Evolutionary conservation across 2,888 invertebrate species (phyloP).

Genomic region (Branchellion lobata): DNA sequence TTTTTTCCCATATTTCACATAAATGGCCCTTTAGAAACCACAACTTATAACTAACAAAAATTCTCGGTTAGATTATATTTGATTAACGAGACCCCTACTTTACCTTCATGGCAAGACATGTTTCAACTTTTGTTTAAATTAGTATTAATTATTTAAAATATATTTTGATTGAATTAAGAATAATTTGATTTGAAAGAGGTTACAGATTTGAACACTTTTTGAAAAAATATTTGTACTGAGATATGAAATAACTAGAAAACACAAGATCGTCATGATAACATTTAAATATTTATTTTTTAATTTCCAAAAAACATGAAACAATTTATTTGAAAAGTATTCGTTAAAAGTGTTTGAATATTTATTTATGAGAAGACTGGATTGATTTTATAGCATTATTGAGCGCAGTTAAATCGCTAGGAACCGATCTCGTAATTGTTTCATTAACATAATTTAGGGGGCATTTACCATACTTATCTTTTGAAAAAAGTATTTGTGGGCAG

Average conservation of each 20-base stretch:
- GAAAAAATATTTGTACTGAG: background rate
- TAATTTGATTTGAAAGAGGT: background rate
- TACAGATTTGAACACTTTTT: background rate
- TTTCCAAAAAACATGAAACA: no score
- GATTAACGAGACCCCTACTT: no score
- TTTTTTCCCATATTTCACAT: no score
- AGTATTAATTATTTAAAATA: background rate
- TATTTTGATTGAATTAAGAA: background rate
- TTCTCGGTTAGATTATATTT: no score
- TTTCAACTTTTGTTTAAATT: background rate
- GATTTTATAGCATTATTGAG: no score
- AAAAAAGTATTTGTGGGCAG: background rate
- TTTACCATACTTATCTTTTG: background rate
- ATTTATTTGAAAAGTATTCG: no score
- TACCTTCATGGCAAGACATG: constrained; percentile 17
- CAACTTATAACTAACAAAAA: no score
- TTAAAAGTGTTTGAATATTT: no score
- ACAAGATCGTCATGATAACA: background rate
- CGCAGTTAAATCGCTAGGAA: no score
- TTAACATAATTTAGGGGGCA: background rate
- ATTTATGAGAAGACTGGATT: no score
- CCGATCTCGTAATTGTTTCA: no score
- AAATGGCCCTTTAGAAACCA: no score
- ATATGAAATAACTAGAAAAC: background rate
- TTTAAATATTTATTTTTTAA: background rate